A percentile compares a stretch with the other conserved stretches of the same genome.
phyloP scores from a whole-genome alignment of 1,140 invertebrate species.

The roundworm (Caenorhabditis elegans) region DNA sequence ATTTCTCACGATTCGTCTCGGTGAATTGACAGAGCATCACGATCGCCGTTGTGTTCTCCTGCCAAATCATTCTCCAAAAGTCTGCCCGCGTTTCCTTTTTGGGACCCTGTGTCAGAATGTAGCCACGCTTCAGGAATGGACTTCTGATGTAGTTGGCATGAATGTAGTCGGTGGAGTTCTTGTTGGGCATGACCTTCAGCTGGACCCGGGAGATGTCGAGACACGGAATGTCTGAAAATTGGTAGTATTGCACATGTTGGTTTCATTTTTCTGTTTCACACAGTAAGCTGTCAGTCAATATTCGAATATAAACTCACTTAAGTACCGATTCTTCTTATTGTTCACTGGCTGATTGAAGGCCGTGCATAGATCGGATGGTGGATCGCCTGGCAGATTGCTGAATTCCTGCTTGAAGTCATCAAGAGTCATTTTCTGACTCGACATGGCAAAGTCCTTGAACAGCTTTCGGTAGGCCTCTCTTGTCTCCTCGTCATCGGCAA shows the following conservation, averaged over 20 bases:
- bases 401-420: slow-evolving; percentile 14
- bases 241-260: too few species aligned
- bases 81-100: slow-evolving; percentile 13
- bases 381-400: not conserved
- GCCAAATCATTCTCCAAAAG: slow-evolving; percentile 42
- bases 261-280: too few species aligned
- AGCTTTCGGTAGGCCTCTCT: not conserved
- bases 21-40: slow-evolving; percentile 38
- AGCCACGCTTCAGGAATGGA: not conserved
- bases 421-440: not conserved
- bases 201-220: not conserved
- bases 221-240: slow-evolving; percentile 1
- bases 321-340: not conserved
- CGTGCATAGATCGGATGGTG: not conserved
- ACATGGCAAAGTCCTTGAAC: not conserved
- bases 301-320: not conserved
- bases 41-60: slow-evolving; percentile 33
- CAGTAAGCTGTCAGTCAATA: too few species aligned
- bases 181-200: not conserved
- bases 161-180: slow-evolving; percentile 27
- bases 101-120: slow-evolving; percentile 38
- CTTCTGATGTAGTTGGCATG: slow-evolving; percentile 22
- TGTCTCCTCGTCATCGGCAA: not conserved
- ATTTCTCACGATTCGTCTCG: slow-evolving; percentile 36
- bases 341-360: not conserved